Percentiles rank a stretch among this genome's conserved stretches.
phyloP scores from a whole-genome alignment of 2,797 vertebrate species.

The Gobio occitaniae region DNA sequence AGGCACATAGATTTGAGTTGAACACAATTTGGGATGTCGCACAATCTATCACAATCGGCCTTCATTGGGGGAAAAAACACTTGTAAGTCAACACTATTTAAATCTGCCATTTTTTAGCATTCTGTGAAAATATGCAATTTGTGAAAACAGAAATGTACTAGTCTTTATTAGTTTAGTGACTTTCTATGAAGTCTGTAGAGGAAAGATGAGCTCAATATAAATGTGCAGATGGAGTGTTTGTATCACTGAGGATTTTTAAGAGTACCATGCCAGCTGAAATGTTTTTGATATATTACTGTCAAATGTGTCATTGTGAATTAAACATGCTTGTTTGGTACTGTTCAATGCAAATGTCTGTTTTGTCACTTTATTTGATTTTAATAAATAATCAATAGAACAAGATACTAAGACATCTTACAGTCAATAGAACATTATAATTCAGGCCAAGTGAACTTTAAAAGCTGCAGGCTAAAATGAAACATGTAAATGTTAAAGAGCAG shows the following conservation, averaged over 20 bases:
- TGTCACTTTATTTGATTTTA: background rate
- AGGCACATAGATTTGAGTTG: background rate
- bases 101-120: background rate
- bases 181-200: slow-evolving; percentile 59
- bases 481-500: background rate
- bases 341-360: slow-evolving; percentile 47
- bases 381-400: background rate
- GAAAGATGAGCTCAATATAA: slow-evolving; percentile 70
- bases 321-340: slow-evolving; percentile 74
- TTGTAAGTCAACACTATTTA: slow-evolving; percentile 19
- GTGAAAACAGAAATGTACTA: slow-evolving; percentile 64
- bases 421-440: background rate
- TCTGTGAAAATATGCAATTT: slow-evolving; percentile 76
- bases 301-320: slow-evolving; percentile 78
- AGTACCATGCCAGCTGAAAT: slow-evolving; percentile 73
- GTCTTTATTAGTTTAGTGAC: slow-evolving; percentile 70
- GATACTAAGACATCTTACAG: background rate
- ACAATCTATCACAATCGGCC: slow-evolving; percentile 35
- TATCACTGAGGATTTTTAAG: slow-evolving; percentile 72
- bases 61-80: slow-evolving; percentile 1
- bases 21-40: background rate
- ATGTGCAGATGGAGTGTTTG: slow-evolving; percentile 63
- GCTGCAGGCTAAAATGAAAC: background rate
- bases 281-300: slow-evolving; percentile 72
- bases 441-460: background rate